Base-by-base conservation (phyloP, 2,888 invertebrate genomes). In the Calliscelio sp. region DNA sequence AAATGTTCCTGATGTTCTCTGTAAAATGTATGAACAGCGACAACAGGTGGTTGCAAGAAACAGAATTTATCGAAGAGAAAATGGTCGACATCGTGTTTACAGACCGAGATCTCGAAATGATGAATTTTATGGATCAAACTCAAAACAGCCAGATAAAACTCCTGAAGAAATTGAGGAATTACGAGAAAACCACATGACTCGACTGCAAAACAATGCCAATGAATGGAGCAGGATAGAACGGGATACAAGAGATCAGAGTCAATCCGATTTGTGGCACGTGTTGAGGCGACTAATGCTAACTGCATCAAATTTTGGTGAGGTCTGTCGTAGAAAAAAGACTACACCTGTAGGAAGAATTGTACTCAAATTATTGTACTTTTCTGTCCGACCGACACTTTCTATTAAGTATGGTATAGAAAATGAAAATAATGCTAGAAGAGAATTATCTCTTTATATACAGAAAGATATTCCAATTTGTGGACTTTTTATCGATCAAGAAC, bases 361-460 rank as follows among this genome's bases (percentile, higher is more conserved):
- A 10, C 73, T 68, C 14, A 61, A 32, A 7, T 71, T 86, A 20
- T 55, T 84, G 8, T 80, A 81, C 63, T 78, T 74, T 20, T 38
- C 51, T 5, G 4, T 35, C 1, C 20, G 7, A 1, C 35, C 22
- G 4, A 32, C 65, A 28, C 6, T n/a, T 11, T 49, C 73, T 1
- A 51, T 59, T 14, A 38, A 1, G 46, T 79, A 82, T 24, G 87
- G 85, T 16, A 53, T n/a, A 18, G 73, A 81, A n/a, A 79, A 81
- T 44, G 88, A 88, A 61, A 22, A 28, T 0, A 55, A 44, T 2
- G 80, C 82, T 2, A 11, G 46, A 5, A 0, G 38, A 10, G 74
- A 83, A 59, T 18, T 86, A 32, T 16, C 32, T 3, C 24, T 22
- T 8, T 14, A 16, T 14, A 22, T 81, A 4, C 11, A 38, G 0